A percentile compares a stretch with the other conserved stretches of the same genome.
Conservation (phyloP, 2,113 vertebrate species). For the Grus americana region DNA sequence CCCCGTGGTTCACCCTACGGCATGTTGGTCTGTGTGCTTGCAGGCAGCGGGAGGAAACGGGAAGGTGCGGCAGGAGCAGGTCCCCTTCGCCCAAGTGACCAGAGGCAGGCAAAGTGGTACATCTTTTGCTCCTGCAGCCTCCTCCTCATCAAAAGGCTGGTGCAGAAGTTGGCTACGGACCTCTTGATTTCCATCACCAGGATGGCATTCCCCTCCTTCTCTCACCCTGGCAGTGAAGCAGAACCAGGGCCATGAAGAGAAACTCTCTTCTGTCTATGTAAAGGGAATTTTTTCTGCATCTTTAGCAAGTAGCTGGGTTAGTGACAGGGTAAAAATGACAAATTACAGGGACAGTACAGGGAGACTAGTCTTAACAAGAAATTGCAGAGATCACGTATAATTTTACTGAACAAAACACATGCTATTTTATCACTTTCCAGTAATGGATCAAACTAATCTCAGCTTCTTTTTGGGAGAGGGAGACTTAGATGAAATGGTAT, state of each 20-base stretch:
- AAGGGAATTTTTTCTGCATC: not conserved
- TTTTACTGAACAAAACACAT: not conserved
- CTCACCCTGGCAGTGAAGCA: not conserved
- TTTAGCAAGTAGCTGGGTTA: not conserved
- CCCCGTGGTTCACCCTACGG: rapidly evolving
- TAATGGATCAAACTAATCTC: not conserved
- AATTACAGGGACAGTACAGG: not conserved
- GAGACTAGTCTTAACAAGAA: not conserved
- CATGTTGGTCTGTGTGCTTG: not conserved
- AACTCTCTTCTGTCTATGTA: not conserved
- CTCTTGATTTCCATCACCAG: not conserved
- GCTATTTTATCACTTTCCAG: slow-evolving; percentile 17
- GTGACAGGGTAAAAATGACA: slow-evolving; percentile 5
- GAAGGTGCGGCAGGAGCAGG: not conserved
- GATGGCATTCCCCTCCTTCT: not conserved
- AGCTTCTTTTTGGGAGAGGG: not conserved
- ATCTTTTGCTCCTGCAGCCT: not conserved
- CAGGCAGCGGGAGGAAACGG: not conserved
- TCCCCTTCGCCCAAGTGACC: not conserved
- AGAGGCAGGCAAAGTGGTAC: not conserved
- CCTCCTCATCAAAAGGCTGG: rapidly evolving
- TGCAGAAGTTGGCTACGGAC: not conserved
- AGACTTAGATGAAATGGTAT: not conserved
- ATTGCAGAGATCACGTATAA: slow-evolving; percentile 16
- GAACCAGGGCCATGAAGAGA: not conserved